A percentile compares a stretch with the other conserved stretches of the same genome.
Conservation (phyloP, 1,140 invertebrate genomes). For the Hycleus phaleratus region DNA sequence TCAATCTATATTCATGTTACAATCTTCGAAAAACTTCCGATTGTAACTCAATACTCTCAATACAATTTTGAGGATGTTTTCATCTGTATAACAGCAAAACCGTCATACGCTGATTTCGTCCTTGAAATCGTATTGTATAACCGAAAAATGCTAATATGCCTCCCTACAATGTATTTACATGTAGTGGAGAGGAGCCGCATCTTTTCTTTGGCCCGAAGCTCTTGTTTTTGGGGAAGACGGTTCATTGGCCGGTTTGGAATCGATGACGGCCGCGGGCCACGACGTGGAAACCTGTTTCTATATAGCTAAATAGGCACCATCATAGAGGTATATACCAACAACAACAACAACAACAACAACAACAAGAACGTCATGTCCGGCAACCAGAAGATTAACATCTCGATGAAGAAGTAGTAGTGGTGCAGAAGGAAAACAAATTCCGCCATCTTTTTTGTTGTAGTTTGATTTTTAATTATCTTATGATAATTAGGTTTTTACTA, state of each 20-base stretch:
- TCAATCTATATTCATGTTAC: no score
- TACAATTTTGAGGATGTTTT: no score
- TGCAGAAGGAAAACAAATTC: no score
- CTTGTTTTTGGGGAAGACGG: conserved; percentile 20
- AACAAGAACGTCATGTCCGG: conserved; percentile 14
- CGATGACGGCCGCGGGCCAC: conserved; percentile 15
- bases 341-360: no score
- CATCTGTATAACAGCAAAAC: no score
- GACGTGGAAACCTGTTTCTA: conserved; percentile 24
- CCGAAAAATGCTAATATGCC: conserved; percentile 15
- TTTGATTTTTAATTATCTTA: no score
- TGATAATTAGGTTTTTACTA: no score
- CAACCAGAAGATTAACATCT: conserved; percentile 14
- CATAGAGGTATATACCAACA: conserved; percentile 6
- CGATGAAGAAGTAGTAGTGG: no score
- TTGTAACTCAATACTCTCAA: no score
- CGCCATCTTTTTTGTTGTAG: no score
- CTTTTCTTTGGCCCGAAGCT: conserved; percentile 2
- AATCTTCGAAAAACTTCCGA: no score
- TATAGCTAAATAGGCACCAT: conserved; percentile 7
- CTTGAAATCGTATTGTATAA: neutral
- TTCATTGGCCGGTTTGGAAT: conserved; percentile 24
- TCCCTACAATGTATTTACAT: neutral
- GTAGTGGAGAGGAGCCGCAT: neutral
- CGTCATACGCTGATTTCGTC: no score